Base-by-base conservation (phyloP, 2,888 invertebrate species). In the Acronicta alni region DNA sequence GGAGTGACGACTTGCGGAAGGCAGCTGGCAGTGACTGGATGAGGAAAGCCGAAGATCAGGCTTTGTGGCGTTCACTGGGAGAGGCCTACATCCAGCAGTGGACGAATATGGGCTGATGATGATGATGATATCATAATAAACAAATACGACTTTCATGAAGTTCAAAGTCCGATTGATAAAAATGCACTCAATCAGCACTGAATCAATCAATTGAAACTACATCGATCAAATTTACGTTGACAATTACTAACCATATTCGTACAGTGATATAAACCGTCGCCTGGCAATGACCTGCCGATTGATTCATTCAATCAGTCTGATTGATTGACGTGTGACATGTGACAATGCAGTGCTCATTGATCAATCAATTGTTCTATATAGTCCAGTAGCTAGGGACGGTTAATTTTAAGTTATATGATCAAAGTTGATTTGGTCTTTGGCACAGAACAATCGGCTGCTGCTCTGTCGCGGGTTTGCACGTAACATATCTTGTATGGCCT, bases 301-400 rank as follows among this genome's bases (percentile, higher is more conserved):
- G 58, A 63, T 70, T 76, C 67, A 67, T 66, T 70, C 75, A 69
- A 77, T 75, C 70, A 66, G 56, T 18, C 55, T 54, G 67, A 58
- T 65, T 74, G 79, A 78, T 75, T 78, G 78, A 79, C 77, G 67
- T 39, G 39, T 66, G 69, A 70, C 65, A 52, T 37, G 54, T 46
- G 69, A 57, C 69, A 56, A 38, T 52, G 37, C 46, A 20, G 61
- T 52, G 63, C 51, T 52, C 51, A 52, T 57, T 57, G 58, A 53
- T 70, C 70, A 67, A 64, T 74, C 49, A 57, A 60, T 54, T 43
- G 54, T 43, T 55, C 43, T 55, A 26, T 41, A 48, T 41, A 44
- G 55, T 45, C 12, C 35, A 3, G 52, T 10, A 41, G 51, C 46
- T 20, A 30, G 35, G n/a, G 20, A 45, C 17, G 44, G 23, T 44